These are phyloP conservation scores for Chloroclystis v-ata DNA, from an alignment of 2,888 invertebrate species.

Conservation along the genomic window DNA sequence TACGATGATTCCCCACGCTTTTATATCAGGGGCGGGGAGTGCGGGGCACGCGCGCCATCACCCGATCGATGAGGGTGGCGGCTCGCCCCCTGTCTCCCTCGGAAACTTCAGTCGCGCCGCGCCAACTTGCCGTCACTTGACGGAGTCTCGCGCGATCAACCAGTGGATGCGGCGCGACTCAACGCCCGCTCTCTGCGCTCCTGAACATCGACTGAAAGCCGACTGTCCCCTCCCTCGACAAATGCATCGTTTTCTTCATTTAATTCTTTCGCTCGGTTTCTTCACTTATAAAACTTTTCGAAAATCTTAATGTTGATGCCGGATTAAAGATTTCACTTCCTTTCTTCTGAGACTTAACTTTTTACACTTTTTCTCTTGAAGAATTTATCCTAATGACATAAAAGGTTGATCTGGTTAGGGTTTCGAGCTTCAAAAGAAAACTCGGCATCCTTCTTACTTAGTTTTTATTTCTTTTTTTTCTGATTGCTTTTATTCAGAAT, in stretches of 20 bases:
- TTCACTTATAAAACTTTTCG: neutral
- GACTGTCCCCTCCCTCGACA: neutral
- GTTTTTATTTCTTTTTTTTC: no score
- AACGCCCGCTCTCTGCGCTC: conserved; percentile 2
- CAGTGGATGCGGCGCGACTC: conserved; percentile 48
- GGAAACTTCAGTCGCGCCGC: conserved; percentile 55
- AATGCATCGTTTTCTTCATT: neutral
- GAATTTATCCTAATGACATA: no score
- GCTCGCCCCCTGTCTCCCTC: conserved; percentile 44
- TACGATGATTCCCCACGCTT: conserved; percentile 62
- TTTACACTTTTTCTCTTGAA: no score
- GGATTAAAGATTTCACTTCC: neutral
- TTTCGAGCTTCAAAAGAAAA: no score
- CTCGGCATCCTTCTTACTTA: no score
- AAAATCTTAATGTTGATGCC: neutral
- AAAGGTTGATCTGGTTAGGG: no score
- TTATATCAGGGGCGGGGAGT: conserved; percentile 55
- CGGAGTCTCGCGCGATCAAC: conserved; percentile 56
- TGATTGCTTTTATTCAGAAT: no score
- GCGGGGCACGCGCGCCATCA: conserved; percentile 64
- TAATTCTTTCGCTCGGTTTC: no score
- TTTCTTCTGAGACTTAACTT: no score
- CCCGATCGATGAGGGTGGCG: conserved; percentile 62
- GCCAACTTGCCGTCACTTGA: conserved; percentile 63
- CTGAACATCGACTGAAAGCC: conserved; percentile 1